phyloP scores from a whole-genome alignment of 1,140 invertebrate genomes.

The Pseudomyrmex flavicornis region DNA sequence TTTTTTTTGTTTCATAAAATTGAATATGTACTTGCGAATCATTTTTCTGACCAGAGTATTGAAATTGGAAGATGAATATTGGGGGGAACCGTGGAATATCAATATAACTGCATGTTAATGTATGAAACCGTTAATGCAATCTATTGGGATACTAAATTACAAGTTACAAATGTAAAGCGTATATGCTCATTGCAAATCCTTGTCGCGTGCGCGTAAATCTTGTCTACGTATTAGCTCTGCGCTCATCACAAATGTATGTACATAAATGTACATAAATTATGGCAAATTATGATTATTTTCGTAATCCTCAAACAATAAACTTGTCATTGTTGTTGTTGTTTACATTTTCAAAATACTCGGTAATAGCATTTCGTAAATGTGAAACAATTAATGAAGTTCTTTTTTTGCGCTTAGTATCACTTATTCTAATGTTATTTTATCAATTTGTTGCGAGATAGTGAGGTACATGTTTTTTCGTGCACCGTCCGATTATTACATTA shows the following conservation, averaged over 20 bases:
- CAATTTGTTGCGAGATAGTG: neutral
- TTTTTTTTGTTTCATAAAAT: too few species aligned
- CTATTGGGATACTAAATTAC: constrained; percentile 39
- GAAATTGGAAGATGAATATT: neutral
- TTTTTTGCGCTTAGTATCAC: neutral
- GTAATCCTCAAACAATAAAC: constrained; percentile 23
- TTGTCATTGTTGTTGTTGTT: neutral
- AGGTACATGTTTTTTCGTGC: too few species aligned
- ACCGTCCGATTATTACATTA: neutral
- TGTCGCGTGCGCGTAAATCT: constrained; percentile 35
- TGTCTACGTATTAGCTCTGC: constrained; percentile 33
- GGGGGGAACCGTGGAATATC: neutral
- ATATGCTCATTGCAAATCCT: constrained; percentile 37
- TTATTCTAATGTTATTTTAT: constrained; percentile 7
- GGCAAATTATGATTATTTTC: constrained; percentile 14
- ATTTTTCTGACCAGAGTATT: neutral
- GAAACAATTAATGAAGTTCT: neutral
- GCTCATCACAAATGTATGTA: constrained; percentile 22
- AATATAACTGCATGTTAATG: constrained; percentile 23
- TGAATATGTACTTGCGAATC: neutral
- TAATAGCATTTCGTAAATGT: neutral
- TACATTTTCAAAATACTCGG: neutral
- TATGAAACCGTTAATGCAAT: constrained; percentile 28
- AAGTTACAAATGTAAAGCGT: constrained; percentile 42
- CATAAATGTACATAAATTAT: constrained; percentile 40